Evolutionary conservation across 2,888 invertebrate species (phyloP), one percentile per base, ranked within the genome.

Genomic region (Belgica antarctica): DNA sequence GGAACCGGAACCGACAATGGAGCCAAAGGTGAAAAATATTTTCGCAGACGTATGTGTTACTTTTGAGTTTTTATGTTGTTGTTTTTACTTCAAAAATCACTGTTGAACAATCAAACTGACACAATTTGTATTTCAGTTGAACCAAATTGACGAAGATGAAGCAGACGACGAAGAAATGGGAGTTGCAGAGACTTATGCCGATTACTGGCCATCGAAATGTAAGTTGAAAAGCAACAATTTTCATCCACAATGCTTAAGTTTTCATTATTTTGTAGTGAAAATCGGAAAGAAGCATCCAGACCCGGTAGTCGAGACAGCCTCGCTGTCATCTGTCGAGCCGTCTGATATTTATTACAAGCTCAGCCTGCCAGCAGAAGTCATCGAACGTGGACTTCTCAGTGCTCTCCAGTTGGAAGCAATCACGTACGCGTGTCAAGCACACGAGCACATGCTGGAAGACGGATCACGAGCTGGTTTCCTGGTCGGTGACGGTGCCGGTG

Each of bases 281-380:
- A 82, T 96, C 66, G 99, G 99, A 10, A 88, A 88, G 75, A 93
- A 94, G 77, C 99, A 99, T 85, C 99, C 99, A 0, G 99, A 99
- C 82, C 92, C 95, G 0, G 98, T 99, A 4, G 99, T 99, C 7
- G 99, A 99, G 81, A 99, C 99, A 0, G 96, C 96, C 7, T 97
- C 98, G 0, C 83, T 99, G 57, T 94, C 96, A 0, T 96, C 95
- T 41, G 96, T 98, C 66, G 93, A 94, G 76, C 95, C 97, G 0
- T 91, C 92, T 1, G 94, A 97, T 79, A 92, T 96, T 70, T 90
- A 90, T 83, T 98, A 97, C 81, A 84, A 85, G 73, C 73, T 91
- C 66, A 89, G 92, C 8, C 84, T 94, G 74, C 96, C 98, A 0
- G 88, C 88, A 70, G 89, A 92, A 74, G 87, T 89, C 0, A 88